phyloP scores from a whole-genome alignment of 2,797 vertebrate genomes.

The Arctocebus calabarensis region DNA sequence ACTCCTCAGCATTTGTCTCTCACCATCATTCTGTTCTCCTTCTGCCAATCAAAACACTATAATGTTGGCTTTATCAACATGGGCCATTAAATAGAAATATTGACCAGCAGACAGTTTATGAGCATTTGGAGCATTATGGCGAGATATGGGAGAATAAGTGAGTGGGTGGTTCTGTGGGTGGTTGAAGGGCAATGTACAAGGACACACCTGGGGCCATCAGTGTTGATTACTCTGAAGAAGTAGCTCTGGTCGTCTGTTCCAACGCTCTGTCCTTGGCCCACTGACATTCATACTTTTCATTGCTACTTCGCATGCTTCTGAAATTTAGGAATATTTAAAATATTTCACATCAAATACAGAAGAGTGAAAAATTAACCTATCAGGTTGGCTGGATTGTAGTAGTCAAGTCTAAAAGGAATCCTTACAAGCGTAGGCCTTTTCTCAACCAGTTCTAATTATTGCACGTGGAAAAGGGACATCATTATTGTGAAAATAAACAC shows the following conservation, averaged over 20 bases:
- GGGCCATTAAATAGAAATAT: not conserved
- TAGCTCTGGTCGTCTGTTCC: not conserved
- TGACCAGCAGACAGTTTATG: not conserved
- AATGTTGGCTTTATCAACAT: not conserved
- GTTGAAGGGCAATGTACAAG: not conserved
- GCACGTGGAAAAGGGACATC: not conserved
- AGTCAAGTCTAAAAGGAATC: not conserved
- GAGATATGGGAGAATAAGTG: not conserved
- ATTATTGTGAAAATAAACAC: not conserved
- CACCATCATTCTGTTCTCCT: not conserved
- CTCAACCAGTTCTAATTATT: not conserved
- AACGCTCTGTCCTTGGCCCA: not conserved
- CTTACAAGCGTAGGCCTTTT: not conserved
- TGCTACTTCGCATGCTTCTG: not conserved
- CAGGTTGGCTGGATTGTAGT: not conserved
- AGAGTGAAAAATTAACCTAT: not conserved
- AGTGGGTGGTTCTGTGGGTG: not conserved
- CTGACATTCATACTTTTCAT: not conserved
- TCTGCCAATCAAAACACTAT: not conserved
- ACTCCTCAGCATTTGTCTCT: not conserved
- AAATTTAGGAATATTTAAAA: not conserved
- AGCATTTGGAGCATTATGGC: not conserved
- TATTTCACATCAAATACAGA: constrained; percentile 4
- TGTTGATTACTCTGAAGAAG: not conserved
- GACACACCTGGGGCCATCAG: accelerated